phyloP scores from a whole-genome alignment of 35 echinoderm and acorn worm species.

The Holothuria glaberrima region DNA sequence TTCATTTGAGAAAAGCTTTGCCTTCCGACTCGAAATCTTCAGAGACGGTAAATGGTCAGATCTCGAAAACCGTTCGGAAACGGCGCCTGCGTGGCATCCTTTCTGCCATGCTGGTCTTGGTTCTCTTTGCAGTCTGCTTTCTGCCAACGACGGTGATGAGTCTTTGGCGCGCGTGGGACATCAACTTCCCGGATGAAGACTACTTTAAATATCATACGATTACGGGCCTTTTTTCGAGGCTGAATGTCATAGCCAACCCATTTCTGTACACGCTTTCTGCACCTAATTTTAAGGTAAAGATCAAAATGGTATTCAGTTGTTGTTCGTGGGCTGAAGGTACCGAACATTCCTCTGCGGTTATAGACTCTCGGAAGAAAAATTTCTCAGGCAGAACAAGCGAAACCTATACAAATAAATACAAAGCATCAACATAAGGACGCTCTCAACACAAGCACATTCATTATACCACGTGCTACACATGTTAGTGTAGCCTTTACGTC shows the following conservation, averaged over 20 bases:
- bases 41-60: background rate
- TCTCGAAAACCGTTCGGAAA: background rate
- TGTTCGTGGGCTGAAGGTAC: background rate
- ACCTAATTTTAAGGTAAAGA: background rate
- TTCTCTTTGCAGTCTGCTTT: constrained; percentile 35
- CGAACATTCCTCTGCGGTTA: too few species aligned
- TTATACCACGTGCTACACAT: too few species aligned
- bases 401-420: too few species aligned
- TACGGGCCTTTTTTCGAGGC: constrained; percentile 26
- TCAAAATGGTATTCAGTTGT: background rate
- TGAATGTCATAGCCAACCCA: constrained; percentile 37
- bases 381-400: too few species aligned
- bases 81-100: background rate
- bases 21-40: background rate
- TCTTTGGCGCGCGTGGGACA: constrained; percentile 42
- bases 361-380: too few species aligned
- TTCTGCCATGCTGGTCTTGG: background rate
- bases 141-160: constrained; percentile 48
- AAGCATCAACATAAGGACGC: too few species aligned
- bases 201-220: constrained; percentile 49
- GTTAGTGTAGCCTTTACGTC: too few species aligned
- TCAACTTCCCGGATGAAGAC: constrained; percentile 33
- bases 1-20: background rate
- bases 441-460: too few species aligned
- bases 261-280: constrained; percentile 25